Evolutionary conservation across 2,797 vertebrate genomes (phyloP), one percentile per base, ranked within the genome.

Genomic region (Cyprinella venusta): DNA sequence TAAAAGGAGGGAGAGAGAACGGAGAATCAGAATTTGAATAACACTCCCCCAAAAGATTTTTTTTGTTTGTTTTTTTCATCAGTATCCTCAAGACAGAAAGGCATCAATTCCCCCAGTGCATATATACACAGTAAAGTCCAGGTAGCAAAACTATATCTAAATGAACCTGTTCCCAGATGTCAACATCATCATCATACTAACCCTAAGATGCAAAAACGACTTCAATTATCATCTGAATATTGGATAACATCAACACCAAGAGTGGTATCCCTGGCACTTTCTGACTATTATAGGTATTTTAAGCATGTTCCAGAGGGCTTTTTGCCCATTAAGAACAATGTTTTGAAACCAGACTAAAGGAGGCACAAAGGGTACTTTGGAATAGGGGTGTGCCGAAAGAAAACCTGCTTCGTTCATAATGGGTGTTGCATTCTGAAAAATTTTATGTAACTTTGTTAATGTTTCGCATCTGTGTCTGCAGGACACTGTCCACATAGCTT

Each of bases 311-410:
- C 91, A 91, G 88, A 86, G 74, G 88, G 87, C 90, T 84, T 90
- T 91, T 90, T 90, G 21, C 71, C 80, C 85, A 82, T 92, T 91
- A 90, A 90, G 89, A 92, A 91, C 91, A 92, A 93, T 91, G 90
- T 90, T 92, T 93, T 91, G 91, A 89, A 94, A 91, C 93, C 90
- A 87, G 93, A 93, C 92, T 92, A 90, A 92, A 92, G 93, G 94
- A 95, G 95, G 95, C 95, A 96, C 94, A 94, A 93, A 94, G 94
- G 94, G 94, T 94, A 94, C 94, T 95, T 95, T 95, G 94, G 93
- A 94, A 94, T 81, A 88, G 88, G 88, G 84, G 88, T 88, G 88
- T 88, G 88, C 86, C 85, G 79, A 86, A 70, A 77, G n/a, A 74
- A 84, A 88, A 79, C 78, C 72, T 83, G 80, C 64, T 85, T 84